These are phyloP conservation scores for Actinopyga echinites DNA, from an alignment of 53 echinoderm and acorn worm species.

Conservation along the genomic window DNA sequence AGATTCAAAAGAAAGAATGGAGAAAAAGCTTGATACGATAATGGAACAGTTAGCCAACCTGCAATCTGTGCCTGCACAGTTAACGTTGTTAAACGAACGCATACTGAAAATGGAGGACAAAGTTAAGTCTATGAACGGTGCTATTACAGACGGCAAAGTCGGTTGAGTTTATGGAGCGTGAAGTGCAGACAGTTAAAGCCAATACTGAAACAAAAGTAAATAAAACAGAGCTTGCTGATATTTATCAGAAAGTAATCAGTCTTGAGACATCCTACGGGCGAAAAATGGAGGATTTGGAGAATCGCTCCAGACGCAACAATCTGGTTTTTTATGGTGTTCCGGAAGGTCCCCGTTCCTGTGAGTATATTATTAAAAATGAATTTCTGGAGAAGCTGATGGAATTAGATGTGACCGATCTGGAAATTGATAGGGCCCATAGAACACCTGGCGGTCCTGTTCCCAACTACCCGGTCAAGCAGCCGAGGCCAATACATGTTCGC, in stretches of 20 bases:
- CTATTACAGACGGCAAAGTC: too few relatives aligned
- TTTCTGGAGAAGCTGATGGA: neutral
- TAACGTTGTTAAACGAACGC: neutral
- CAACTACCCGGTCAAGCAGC: neutral
- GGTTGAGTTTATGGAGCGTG: too few relatives aligned
- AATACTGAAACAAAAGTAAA: too few relatives aligned
- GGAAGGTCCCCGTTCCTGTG: neutral
- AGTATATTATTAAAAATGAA: neutral
- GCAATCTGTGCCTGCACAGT: neutral
- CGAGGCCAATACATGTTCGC: neutral
- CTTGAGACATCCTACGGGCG: too few relatives aligned
- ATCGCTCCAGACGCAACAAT: neutral
- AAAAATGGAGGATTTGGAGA: neutral
- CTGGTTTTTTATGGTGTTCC: neutral
- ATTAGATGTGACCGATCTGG: neutral
- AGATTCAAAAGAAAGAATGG: too few relatives aligned
- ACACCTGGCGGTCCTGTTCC: neutral
- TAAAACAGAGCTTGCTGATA: too few relatives aligned
- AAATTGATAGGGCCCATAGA: neutral
- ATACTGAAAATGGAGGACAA: neutral
- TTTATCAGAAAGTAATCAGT: too few relatives aligned
- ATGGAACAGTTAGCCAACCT: neutral
- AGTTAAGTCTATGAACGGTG: neutral
- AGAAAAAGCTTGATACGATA: too few relatives aligned
- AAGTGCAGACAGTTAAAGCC: too few relatives aligned